Percentiles rank a stretch among this genome's conserved stretches.
phyloP scores from a whole-genome alignment of 92 coral and sea anemone genomes.

The Phenganax subtilis region DNA sequence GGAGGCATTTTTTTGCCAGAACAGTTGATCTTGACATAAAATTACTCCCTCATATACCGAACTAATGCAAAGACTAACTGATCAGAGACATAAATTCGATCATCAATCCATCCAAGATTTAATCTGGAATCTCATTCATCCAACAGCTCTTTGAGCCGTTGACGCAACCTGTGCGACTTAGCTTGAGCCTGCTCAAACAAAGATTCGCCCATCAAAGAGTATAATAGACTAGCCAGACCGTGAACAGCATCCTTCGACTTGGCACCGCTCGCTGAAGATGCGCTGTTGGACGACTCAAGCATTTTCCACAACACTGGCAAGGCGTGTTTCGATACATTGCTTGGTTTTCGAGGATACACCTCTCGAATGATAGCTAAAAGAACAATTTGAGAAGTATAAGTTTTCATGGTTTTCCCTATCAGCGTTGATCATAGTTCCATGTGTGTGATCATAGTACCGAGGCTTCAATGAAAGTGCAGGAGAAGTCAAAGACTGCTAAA shows the following conservation, averaged over 20 bases:
- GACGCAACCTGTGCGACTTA: conserved; percentile 71
- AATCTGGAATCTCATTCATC: background rate
- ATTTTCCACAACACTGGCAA: conserved; percentile 88
- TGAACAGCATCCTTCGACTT: conserved; percentile 60
- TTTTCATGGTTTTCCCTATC: background rate
- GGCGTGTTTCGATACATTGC: conserved; percentile 66
- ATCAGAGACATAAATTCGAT: background rate
- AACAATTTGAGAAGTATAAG: background rate
- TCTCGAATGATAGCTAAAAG: conserved; percentile 59
- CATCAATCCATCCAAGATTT: background rate
- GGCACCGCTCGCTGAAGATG: conserved; percentile 72
- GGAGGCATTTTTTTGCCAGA: no score
- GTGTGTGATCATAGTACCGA: background rate
- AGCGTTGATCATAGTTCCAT: background rate
- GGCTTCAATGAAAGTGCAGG: background rate
- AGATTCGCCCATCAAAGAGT: conserved; percentile 81
- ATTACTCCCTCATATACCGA: background rate
- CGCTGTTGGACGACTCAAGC: conserved; percentile 60
- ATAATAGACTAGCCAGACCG: conserved; percentile 53
- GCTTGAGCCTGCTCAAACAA: conserved; percentile 67
- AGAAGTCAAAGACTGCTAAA: no score
- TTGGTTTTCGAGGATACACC: conserved; percentile 81
- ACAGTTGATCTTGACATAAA: background rate
- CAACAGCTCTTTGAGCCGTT: conserved; percentile 64
- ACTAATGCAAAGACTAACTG: background rate